Evolutionary conservation across 2,888 invertebrate genomes (phyloP), one percentile per base, ranked within the genome.

Genomic region (Stenodema calcarata): DNA sequence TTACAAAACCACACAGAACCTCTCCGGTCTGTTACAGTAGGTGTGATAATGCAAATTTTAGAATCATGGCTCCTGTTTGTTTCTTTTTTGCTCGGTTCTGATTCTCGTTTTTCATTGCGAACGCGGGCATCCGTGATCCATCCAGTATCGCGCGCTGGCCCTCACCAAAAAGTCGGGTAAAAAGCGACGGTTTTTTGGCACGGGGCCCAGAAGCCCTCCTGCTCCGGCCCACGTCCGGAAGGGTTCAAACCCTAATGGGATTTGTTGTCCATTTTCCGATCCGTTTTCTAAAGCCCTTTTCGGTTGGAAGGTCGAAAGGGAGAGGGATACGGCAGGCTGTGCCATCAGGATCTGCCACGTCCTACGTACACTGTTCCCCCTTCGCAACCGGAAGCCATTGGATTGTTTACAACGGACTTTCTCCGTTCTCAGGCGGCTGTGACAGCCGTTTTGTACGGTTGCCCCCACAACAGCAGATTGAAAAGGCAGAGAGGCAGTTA

Each of bases 221-320:
- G 11, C 30, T 4, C 7, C 7, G 2, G 3, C 30, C 30, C 73
- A 16, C 30, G 30, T 35, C 35, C 35, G 35, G 35, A 35, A 35
- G 35, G 35, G 73, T n/a, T 41, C 28, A 9, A 28, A 44, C 18
- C 23, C 79, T 79, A 69, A 82, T 82, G 69, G 82, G 82, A 82
- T 82, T 82, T 69, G 69, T 62, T 82, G 82, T 82, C 82, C 82
- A 69, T 82, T 82, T 82, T 82, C 82, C 82, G 82, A 82, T 70
- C 82, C 82, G 69, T 70, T 82, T n/a, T 62, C 42, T 70, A 62
- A 62, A 62, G 1, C 62, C 62, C 27, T 28, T 75, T 73, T 28
- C 3, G 35, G 11, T 30, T n/a, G 12, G 16, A 28, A 7, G n/a
- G 16, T 28, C n/a, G 7, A n/a, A 69, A 4, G 75, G 1, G 9